These are phyloP conservation scores for Euwallacea fornicatus DNA, from an alignment of 1,140 invertebrate genomes.

Conservation along the genomic window DNA sequence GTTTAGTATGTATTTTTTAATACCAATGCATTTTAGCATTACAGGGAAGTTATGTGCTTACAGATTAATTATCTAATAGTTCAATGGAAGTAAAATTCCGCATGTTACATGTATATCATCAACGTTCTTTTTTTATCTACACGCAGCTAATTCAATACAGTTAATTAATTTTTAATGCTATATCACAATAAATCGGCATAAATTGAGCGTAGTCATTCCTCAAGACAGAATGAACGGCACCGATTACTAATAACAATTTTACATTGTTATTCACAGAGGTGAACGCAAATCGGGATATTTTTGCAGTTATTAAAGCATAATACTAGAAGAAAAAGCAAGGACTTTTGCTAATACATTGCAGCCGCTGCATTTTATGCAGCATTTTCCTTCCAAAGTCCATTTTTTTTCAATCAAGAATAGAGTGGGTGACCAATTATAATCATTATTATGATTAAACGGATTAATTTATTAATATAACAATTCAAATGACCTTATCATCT, in stretches of 20 bases:
- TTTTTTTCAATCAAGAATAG: constrained; percentile 3
- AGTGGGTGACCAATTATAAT: constrained; percentile 1
- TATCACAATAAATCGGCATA: not conserved
- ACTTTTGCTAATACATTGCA: not conserved
- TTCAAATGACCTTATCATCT: not conserved
- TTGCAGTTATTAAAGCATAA: constrained; percentile 7
- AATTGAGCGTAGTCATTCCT: not conserved
- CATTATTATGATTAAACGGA: not conserved
- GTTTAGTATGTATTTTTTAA: too few relatives aligned
- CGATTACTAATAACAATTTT: constrained; percentile 8
- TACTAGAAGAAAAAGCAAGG: constrained; percentile 14
- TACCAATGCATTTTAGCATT: too few relatives aligned
- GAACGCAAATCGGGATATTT: constrained; percentile 14
- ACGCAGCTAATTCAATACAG: not conserved
- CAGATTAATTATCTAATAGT: too few relatives aligned
- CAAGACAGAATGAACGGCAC: not conserved
- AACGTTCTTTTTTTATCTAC: too few relatives aligned
- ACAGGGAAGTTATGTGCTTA: too few relatives aligned
- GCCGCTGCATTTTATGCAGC: constrained; percentile 1
- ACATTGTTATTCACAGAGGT: constrained; percentile 8
- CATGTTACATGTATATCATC: too few relatives aligned
- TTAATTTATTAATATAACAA: not conserved
- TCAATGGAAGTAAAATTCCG: too few relatives aligned
- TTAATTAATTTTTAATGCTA: not conserved
- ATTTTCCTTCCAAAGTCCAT: constrained; percentile 9